phyloP scores from a whole-genome alignment of 2,113 vertebrate species.

The Bostrychus sinensis region DNA sequence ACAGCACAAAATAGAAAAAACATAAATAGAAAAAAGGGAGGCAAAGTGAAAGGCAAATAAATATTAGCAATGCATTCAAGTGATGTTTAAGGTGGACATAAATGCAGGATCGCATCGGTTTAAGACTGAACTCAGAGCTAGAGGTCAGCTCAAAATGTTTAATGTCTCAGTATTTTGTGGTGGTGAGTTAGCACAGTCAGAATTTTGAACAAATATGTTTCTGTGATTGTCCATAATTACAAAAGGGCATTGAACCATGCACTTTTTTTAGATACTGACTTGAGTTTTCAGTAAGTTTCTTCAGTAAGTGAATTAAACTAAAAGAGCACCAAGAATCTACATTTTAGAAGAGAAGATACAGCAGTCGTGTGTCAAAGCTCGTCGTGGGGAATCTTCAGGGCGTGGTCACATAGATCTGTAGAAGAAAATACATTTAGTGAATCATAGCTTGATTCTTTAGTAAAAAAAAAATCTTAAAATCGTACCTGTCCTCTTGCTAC shows the following conservation, averaged over 20 bases:
- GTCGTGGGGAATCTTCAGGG: slow-evolving; percentile 88
- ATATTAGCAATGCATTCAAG: background rate
- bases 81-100: no score
- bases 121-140: background rate
- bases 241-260: slow-evolving; percentile 4
- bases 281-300: background rate
- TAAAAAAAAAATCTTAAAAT: background rate
- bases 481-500: slow-evolving; percentile 93
- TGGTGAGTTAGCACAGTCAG: background rate
- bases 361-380: slow-evolving; percentile 83
- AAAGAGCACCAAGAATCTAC: slow-evolving; percentile 41
- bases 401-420: slow-evolving; percentile 94
- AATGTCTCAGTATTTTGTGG: background rate
- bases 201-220: no score
- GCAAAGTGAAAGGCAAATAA: background rate
- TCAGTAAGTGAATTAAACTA: slow-evolving; percentile 11
- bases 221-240: slow-evolving; percentile 13
- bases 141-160: background rate
- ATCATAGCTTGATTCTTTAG: background rate
- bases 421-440: slow-evolving; percentile 27
- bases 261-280: background rate
- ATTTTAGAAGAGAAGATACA: slow-evolving; percentile 11
- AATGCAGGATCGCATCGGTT: no score
- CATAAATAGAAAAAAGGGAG: background rate
- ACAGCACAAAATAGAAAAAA: background rate